Evolutionary conservation across 2,888 invertebrate species (phyloP).

Genomic region (Tetanocera ferruginea): DNA sequence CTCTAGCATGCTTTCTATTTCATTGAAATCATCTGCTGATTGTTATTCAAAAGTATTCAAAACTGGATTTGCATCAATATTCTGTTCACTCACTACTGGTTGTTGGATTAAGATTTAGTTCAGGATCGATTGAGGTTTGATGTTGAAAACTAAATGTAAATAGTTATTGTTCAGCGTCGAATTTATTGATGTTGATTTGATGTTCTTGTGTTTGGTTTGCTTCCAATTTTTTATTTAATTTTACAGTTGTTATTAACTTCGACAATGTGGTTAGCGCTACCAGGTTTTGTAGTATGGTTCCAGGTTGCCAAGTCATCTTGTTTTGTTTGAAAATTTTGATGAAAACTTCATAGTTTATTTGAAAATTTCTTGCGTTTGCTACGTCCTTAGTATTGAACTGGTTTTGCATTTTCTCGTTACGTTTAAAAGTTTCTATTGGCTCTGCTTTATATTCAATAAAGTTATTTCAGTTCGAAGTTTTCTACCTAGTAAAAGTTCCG

Average conservation of each 20-base stretch:
- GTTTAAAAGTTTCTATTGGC: not conserved
- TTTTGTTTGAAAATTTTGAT: no score
- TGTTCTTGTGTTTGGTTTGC: not conserved
- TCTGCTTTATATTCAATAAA: slow-evolving; percentile 25
- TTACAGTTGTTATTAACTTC: no score
- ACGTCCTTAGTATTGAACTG: slow-evolving; percentile 35
- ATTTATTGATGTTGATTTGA: slow-evolving; percentile 17
- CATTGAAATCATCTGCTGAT: not conserved
- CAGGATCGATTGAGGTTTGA: no score
- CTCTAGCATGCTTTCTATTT: not conserved
- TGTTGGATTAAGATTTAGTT: slow-evolving; percentile 9
- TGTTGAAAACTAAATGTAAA: no score
- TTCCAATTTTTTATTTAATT: no score
- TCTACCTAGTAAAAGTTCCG: slow-evolving; percentile 38
- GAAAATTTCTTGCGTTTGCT: slow-evolving; percentile 5
- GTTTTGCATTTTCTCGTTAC: slow-evolving; percentile 38
- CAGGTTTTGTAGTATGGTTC: no score
- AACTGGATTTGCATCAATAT: not conserved
- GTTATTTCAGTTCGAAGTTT: slow-evolving; percentile 41
- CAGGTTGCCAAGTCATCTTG: no score
- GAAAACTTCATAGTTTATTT: no score
- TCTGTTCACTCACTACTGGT: not conserved
- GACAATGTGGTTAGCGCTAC: no score
- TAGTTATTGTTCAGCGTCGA: not conserved
- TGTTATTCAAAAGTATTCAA: not conserved